Evolutionary conservation across 2,113 vertebrate species (phyloP).

Genomic region (Saccopteryx leptura): DNA sequence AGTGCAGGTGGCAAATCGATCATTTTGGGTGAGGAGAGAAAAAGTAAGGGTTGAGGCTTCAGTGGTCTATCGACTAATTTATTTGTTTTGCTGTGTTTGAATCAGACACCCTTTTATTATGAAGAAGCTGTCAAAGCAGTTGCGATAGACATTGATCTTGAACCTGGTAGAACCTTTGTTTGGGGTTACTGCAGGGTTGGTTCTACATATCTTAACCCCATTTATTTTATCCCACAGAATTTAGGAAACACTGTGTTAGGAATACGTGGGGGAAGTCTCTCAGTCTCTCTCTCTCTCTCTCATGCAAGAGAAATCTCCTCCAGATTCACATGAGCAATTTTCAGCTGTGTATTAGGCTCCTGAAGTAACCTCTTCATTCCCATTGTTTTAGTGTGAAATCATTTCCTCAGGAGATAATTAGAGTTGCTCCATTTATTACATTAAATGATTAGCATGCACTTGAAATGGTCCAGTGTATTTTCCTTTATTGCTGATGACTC

Average conservation of each 20-base stretch:
- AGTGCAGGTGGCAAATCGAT: not conserved
- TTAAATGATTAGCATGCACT: constrained; percentile 94
- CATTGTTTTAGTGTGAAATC: constrained; percentile 95
- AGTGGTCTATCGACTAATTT: constrained; percentile 60
- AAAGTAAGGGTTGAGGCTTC: not conserved
- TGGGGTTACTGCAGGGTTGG: constrained; percentile 70
- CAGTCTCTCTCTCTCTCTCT: constrained; percentile 43
- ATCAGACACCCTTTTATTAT: constrained; percentile 71
- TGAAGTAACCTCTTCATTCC: constrained; percentile 91
- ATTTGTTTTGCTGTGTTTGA: constrained; percentile 56
- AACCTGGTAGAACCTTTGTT: constrained; percentile 71
- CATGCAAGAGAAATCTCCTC: constrained; percentile 84
- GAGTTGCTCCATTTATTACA: constrained; percentile 94
- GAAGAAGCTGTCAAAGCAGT: constrained; percentile 70
- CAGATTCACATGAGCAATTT: constrained; percentile 88
- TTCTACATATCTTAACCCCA: constrained; percentile 76
- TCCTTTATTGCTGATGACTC: constrained; percentile 92
- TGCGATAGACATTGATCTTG: constrained; percentile 73
- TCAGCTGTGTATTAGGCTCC: constrained; percentile 89
- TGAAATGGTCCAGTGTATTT: constrained; percentile 93
- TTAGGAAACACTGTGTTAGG: constrained; percentile 57
- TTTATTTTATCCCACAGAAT: constrained; percentile 74
- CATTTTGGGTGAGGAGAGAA: not conserved
- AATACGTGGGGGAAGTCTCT: constrained; percentile 6
- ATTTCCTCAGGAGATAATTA: constrained; percentile 94